phyloP scores from a whole-genome alignment of 64 coral and sea anemone species.

The Anthopleura sola region DNA sequence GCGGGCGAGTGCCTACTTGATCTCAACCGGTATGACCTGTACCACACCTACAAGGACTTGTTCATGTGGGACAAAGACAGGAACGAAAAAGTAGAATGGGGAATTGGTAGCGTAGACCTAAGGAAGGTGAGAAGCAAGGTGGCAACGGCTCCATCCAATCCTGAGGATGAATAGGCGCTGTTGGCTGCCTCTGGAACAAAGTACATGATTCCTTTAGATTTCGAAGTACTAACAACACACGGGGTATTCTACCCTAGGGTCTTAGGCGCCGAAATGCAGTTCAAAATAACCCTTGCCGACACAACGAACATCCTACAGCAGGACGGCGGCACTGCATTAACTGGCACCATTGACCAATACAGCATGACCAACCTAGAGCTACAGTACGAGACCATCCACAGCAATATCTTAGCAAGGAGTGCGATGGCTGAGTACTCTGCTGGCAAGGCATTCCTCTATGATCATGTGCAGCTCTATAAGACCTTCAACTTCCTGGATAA shows the following conservation, averaged over 20 bases:
- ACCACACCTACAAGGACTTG: no score
- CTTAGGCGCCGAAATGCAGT: background rate
- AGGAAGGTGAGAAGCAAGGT: no score
- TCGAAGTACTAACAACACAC: background rate
- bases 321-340: background rate
- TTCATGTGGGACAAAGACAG: no score
- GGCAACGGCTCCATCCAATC: no score
- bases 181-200: no score
- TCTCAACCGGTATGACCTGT: no score
- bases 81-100: no score
- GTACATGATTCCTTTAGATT: constrained; percentile 20
- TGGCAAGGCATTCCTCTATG: constrained; percentile 1
- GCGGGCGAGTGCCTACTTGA: no score
- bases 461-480: background rate
- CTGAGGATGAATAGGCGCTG: no score
- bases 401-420: background rate
- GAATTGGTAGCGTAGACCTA: no score
- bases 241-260: constrained; percentile 3
- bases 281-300: background rate
- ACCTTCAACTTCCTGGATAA: background rate
- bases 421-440: background rate
- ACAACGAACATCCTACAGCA: background rate
- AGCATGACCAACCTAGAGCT: background rate
- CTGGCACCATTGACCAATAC: background rate
- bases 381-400: constrained; percentile 1